Base-by-base conservation (phyloP, 2,797 vertebrate species). In the Danio jaintianensis region DNA sequence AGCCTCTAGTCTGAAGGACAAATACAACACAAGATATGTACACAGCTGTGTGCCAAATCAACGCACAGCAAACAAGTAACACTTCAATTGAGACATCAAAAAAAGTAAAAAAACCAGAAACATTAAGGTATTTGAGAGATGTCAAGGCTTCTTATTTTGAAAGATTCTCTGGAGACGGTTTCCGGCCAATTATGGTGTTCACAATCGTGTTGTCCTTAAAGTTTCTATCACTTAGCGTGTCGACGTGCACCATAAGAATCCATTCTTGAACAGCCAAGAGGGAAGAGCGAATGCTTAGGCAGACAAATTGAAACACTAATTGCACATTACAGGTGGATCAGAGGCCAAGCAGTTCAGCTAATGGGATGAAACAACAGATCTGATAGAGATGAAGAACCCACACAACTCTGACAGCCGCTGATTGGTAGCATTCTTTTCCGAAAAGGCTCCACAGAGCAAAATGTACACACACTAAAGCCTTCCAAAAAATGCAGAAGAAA, bases 261-360 rank as follows among this genome's bases (percentile, higher is more conserved):
- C 79, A 85, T 87, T 86, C 85, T 78, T 55, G 86, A 82, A 36
- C 2, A 55, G 88, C 88, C 91, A 89, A n/a, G 78, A 47, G 88
- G 89, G 88, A 91, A 88, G 91, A 88, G 83, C 79, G 84, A 88
- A 87, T 81, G 82, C 43, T 86, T 82, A 69, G 56, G 53, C 61
- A 29, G 22, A 87, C 81, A 84, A 86, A 88, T 86, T 85, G 83
- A 47, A 61, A 87, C 82, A 86, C 85, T 91, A 92, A 93, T 91
- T 91, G 87, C 82, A 87, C 86, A 89, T 90, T 90, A 90, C 84
- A 80, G 85, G 76, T 67, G 6, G 56, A 80, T 76, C 73, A 80
- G 67, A 76, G 75, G 67, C 59, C 82, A 83, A 80, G 59, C 52
- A 29, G 66, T 67, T 80, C 10, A 75, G 72, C 72, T 83, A 83